Evolutionary conservation across 2,888 invertebrate genomes (phyloP).

Genomic region (Trissoscelio sp.): DNA sequence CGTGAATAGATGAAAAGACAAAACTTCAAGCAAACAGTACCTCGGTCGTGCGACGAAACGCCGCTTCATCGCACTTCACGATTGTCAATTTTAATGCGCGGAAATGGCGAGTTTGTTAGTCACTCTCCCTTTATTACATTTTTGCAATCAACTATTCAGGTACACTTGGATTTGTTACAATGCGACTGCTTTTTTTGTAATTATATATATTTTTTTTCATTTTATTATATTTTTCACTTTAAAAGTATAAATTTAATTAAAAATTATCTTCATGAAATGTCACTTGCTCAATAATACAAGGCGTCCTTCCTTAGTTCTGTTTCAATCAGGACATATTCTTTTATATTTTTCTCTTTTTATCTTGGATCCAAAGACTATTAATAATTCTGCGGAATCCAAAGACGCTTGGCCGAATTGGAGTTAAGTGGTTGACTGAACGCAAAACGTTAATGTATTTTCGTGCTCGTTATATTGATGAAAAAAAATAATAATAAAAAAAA

Average conservation of each 20-base stretch:
- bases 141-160: conserved; percentile 23
- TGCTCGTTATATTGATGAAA: conserved; percentile 60
- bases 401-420: conserved; percentile 61
- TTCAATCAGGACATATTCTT: conserved; percentile 34
- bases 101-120: conserved; percentile 51
- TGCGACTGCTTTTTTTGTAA: conserved; percentile 22
- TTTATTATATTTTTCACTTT: background rate
- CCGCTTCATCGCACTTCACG: conserved; percentile 43
- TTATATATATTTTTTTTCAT: conserved; percentile 6
- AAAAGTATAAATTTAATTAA: conserved; percentile 1
- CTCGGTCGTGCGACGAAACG: conserved; percentile 38
- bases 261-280: conserved; percentile 19
- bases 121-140: conserved; percentile 36
- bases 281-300: conserved; percentile 53
- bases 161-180: conserved; percentile 25
- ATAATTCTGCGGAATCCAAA: conserved; percentile 63
- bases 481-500: conserved; percentile 17
- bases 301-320: conserved; percentile 52
- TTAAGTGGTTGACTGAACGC: conserved; percentile 63
- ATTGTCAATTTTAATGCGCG: conserved; percentile 49
- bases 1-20: conserved; percentile 15
- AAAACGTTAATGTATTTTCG: conserved; percentile 59
- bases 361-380: conserved; percentile 57
- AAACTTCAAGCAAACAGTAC: background rate
- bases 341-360: conserved; percentile 33